These are phyloP conservation scores for Notamacropus eugenii DNA, from an alignment of 2,797 vertebrate genomes.

Conservation along the genomic window DNA sequence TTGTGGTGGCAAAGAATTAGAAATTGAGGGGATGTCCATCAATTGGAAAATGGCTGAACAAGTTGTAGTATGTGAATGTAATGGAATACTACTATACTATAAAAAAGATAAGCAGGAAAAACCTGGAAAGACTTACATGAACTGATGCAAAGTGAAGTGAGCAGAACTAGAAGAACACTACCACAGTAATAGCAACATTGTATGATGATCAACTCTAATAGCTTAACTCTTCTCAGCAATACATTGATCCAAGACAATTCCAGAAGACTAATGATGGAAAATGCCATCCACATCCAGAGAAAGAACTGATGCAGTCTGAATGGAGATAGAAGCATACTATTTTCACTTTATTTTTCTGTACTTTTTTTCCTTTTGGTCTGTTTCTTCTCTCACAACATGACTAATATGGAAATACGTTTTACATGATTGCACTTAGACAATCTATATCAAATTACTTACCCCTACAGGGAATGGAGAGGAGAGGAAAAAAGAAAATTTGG, in stretches of 20 bases:
- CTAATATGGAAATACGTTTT: neutral
- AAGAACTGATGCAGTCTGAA: neutral
- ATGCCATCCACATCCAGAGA: neutral
- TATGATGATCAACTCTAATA: neutral
- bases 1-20: neutral
- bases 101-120: neutral
- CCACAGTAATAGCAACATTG: neutral
- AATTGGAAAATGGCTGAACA: neutral
- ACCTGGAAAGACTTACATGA: neutral
- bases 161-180: neutral
- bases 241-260: neutral
- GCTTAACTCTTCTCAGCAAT: neutral
- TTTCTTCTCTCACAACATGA: neutral
- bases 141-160: neutral
- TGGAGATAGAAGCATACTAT: neutral
- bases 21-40: neutral
- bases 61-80: neutral
- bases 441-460: neutral
- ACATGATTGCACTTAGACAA: neutral
- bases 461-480: neutral
- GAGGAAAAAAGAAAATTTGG: neutral
- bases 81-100: neutral
- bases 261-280: neutral
- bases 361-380: neutral
- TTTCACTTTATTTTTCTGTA: neutral